phyloP scores from a whole-genome alignment of 2,888 invertebrate species.

The Gonocerus acuteangulatus region DNA sequence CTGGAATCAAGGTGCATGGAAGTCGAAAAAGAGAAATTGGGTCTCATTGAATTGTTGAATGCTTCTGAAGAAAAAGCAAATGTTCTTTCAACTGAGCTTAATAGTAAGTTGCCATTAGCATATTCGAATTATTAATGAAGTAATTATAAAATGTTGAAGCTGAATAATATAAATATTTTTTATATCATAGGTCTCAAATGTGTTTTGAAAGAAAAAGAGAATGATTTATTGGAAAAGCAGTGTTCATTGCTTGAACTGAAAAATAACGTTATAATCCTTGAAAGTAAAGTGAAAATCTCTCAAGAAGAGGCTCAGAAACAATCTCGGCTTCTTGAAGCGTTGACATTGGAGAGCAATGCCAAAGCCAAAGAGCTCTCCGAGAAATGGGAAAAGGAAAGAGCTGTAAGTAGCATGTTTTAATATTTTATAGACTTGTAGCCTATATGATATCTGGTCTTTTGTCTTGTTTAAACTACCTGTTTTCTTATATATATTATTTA shows the following conservation, averaged over 20 bases:
- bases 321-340: background rate
- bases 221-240: conserved; percentile 36
- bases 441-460: no score
- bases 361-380: conserved; percentile 7
- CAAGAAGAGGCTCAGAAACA: conserved; percentile 15
- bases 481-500: no score
- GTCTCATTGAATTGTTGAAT: conserved; percentile 1
- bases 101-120: background rate
- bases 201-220: conserved; percentile 35
- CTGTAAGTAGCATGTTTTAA: background rate
- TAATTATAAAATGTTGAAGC: background rate
- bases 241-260: conserved; percentile 33
- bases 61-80: conserved; percentile 10
- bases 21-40: conserved; percentile 27
- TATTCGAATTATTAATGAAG: background rate
- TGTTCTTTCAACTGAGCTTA: conserved; percentile 1
- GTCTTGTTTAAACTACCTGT: no score
- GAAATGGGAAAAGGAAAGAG: conserved; percentile 16
- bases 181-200: conserved; percentile 28
- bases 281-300: conserved; percentile 23
- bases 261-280: conserved; percentile 28
- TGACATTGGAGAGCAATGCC: background rate
- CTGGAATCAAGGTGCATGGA: conserved; percentile 25
- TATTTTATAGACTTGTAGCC: background rate
- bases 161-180: background rate